Evolutionary conservation across 2,797 vertebrate species (phyloP), one percentile per base, ranked within the genome.

Genomic region (Chrosomus eos): DNA sequence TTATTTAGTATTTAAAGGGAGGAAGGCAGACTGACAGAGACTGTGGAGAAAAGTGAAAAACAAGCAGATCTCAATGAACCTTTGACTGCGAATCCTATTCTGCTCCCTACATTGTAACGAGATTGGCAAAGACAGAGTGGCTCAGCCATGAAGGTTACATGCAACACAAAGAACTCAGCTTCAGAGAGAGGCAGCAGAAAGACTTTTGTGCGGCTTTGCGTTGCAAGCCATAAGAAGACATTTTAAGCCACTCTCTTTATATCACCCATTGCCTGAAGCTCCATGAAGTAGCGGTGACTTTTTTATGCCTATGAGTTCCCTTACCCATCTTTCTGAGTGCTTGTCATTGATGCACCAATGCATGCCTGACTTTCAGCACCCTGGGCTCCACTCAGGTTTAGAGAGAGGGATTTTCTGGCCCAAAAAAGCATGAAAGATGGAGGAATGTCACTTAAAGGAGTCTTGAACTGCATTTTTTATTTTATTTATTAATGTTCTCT

Each of bases 61-160:
- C 31, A 66, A n/a, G 14, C 53, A 58, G 28, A 80, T 87, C 36
- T 79, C 70, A 80, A 36, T 76, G 62, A 87, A 75, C 38, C 68
- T 81, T 81, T 76, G 53, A 81, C 82, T 75, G 77, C 1, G 51
- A 81, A 76, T 76, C 71, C 72, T 71, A 58, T 64, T 80, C 26
- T 31, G 7, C 79, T 85, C 66, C 36, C 40, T 55, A 82, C 85
- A 82, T 62, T 73, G 84, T 90, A 86, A 89, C 85, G 76, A 88
- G 86, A 89, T 89, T 86, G 43, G 76, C 33, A 84, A 84, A 85
- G 84, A 88, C 81, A 87, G 71, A 55, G 78, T 48, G 87, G 58
- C 82, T 89, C 28, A 82, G 81, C 60, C 82, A 87, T 87, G 89
- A 90, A 86, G 72, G 84, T 87, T 90, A 85, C 82, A 85, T 89